Evolutionary conservation across 2,113 vertebrate genomes (phyloP), one percentile per base, ranked within the genome.

Genomic region (Arizona elegans): DNA sequence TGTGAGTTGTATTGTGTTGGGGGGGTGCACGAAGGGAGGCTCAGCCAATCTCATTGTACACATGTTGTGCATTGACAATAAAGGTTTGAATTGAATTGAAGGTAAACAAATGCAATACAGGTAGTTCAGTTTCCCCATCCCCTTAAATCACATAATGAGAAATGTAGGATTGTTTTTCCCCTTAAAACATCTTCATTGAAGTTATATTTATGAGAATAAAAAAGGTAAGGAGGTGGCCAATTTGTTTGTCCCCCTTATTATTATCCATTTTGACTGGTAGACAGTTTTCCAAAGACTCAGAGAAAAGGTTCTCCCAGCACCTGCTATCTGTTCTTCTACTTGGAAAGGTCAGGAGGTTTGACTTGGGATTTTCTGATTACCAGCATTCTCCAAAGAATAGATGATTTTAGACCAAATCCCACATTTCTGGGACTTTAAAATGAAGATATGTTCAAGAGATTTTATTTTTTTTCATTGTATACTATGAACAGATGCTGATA

Each of bases 381-480:
- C 33, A 38, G 33, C 15, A 17, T 81, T 81, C 70, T 81, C 33
- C 70, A 38, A 38, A 38, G 38, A 38, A 38, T 81, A 21, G 17
- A 81, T 8, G 33, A 38, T 38, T 75, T 81, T 81, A 38, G 33
- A 21, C 2, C n/a, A 81, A 81, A 81, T 3, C 70, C 70, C 15
- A 81, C 17, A 26, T 52, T 50, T 47, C 26, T n/a, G 86, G 29
- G 87, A 88, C 23, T 38, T 50, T 47, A 47, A 53, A 8, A 88
- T 13, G 70, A 38, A 87, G 29, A 55, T 50, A 86, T 3, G 5
- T n/a, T 7, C 0, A 0, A 19, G 56, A 62, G 19, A 88, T 7
- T 56, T 43, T 47, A 43, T 12, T 38, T 58, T 58, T 58, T 52
- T 89, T 2, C 54, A 58, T 38, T 89, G 21, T 89, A 89, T 38